phyloP scores from a whole-genome alignment of 2,888 invertebrate genomes.

The Dolichopus griseipennis region DNA sequence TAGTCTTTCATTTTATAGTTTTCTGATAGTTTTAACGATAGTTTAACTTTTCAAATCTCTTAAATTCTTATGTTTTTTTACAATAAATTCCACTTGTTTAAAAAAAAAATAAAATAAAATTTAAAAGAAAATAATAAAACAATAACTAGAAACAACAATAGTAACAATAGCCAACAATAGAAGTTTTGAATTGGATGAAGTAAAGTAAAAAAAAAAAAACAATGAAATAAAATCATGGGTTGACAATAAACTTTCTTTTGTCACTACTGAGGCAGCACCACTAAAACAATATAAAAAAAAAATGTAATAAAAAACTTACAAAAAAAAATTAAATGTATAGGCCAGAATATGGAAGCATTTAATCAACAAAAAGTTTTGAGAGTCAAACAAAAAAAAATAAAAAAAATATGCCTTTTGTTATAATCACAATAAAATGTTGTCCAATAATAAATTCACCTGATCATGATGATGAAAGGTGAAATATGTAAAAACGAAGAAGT shows the following conservation, averaged over 20 bases:
- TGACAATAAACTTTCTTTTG: neutral
- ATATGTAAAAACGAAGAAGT: neutral
- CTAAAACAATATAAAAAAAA: conserved; percentile 1
- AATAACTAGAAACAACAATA: too few relatives aligned
- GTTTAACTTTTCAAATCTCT: too few relatives aligned
- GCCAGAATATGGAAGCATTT: neutral
- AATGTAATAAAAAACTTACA: neutral
- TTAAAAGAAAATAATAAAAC: too few relatives aligned
- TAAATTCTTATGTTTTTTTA: too few relatives aligned
- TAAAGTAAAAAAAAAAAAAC: too few relatives aligned
- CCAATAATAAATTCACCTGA: conserved; percentile 5
- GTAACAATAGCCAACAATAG: too few relatives aligned
- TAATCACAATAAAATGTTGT: neutral
- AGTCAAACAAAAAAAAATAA: neutral
- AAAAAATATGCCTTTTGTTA: neutral
- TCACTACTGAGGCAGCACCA: neutral
- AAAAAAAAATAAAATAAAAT: too few relatives aligned
- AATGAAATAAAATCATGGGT: too few relatives aligned
- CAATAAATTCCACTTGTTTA: too few relatives aligned
- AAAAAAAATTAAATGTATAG: neutral
- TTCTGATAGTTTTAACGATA: too few relatives aligned
- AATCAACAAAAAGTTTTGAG: neutral
- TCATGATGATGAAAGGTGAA: neutral
- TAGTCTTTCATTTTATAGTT: too few relatives aligned
- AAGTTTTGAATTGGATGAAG: too few relatives aligned